A percentile compares a stretch with the other conserved stretches of the same genome.
phyloP scores from a whole-genome alignment of 2,113 vertebrate species.

The Esox niger region DNA sequence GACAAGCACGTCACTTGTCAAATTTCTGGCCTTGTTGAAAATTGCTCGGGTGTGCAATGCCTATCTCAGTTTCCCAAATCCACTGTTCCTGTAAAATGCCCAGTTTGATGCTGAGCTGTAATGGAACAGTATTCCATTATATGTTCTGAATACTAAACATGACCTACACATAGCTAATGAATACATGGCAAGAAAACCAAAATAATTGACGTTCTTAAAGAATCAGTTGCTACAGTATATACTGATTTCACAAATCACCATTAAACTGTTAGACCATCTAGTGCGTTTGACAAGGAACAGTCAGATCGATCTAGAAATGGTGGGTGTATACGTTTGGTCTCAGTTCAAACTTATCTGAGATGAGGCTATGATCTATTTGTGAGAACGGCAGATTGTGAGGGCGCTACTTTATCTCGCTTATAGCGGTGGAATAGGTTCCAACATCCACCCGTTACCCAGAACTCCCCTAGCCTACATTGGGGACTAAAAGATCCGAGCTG shows the following conservation, averaged over 20 bases:
- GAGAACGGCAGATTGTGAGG: too few species aligned
- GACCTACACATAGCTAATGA: constrained; percentile 16
- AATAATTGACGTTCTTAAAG: not conserved
- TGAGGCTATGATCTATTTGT: too few species aligned
- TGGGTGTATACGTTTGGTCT: too few species aligned
- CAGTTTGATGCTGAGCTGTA: constrained; percentile 37
- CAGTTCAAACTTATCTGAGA: too few species aligned
- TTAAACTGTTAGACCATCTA: constrained; percentile 11
- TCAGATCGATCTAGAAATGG: too few species aligned
- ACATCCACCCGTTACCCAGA: too few species aligned
- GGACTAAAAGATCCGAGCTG: too few species aligned
- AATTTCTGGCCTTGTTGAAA: constrained; percentile 43
- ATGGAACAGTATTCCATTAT: too few species aligned
- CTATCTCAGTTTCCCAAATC: constrained; percentile 30
- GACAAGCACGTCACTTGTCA: constrained; percentile 35
- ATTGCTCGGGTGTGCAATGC: constrained; percentile 40
- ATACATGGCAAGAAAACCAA: constrained; percentile 8
- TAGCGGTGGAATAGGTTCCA: too few species aligned
- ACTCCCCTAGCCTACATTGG: too few species aligned
- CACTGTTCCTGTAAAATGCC: constrained; percentile 38
- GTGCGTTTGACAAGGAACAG: too few species aligned
- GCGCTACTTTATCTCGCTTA: too few species aligned
- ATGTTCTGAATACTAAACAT: constrained; percentile 34
- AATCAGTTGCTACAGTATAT: not conserved
- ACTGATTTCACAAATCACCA: not conserved